Evolutionary conservation across 2,888 invertebrate species (phyloP), one percentile per base, ranked within the genome.

Genomic region (Amaurobius ferox): DNA sequence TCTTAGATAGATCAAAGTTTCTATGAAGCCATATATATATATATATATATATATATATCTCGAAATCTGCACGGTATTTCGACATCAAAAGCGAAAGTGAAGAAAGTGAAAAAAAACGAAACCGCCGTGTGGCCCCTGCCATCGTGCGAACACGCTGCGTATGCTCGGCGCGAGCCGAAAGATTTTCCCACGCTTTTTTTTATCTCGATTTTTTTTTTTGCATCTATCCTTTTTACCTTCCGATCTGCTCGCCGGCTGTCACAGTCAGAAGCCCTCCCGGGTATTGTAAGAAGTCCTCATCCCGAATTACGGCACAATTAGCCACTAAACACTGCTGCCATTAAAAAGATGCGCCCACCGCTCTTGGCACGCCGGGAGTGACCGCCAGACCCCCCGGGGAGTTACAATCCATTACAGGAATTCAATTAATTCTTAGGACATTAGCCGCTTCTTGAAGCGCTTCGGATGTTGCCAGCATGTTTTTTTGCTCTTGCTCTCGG

Each of bases 371-470:
- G 83, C 71, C 77, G 39, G 39, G 71, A 77, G 83, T 85, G 40
- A 97, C 95, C 73, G 97, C 97, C 0, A 97, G 97, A 92, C 98
- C 99, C 61, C 95, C 94, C 77, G 94, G 92, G 98, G 76, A 98
- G 73, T 97, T 97, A 88, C 5, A 9, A 97, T 93, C 83, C 98
- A 98, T 92, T 98, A 97, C 74, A 98, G 94, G 89, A 97, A 95
- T 89, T 97, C 97, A 93, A 85, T 85, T 85, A 85, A 85, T 85
- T 85, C 83, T 66, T 78, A 55, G 83, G 83, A 71, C 77, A 81
- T 71, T 81, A 71, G 76, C 76, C 76, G 74, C 81, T 81, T 68
- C 73, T 81, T 74, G 81, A 74, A 76, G 76, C 68, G 44, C n/a
- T 16, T 44, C n/a, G 11, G 44, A 5, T 16, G n/a, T 7, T 7